phyloP scores from a whole-genome alignment of 2,888 invertebrate genomes.

The Leptura quadrifasciata region DNA sequence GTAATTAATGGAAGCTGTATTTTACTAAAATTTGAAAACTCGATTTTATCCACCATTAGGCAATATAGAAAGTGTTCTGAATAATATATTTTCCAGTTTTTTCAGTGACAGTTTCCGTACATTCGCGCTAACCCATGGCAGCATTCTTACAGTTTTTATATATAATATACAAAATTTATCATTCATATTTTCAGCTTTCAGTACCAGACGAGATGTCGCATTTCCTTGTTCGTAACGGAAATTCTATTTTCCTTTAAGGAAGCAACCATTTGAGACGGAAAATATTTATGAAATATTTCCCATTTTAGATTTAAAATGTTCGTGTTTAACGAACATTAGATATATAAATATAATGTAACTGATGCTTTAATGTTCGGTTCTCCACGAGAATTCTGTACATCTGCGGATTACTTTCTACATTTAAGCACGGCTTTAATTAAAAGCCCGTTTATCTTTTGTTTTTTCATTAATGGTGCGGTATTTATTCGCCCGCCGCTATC shows the following conservation, averaged over 20 bases:
- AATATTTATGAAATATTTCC: background rate
- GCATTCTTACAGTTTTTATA: background rate
- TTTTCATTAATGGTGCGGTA: background rate
- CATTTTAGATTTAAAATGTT: background rate
- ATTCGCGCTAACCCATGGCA: background rate
- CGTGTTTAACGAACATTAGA: background rate
- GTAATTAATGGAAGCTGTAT: too few relatives aligned
- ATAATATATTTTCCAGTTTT: background rate
- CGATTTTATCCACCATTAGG: too few relatives aligned
- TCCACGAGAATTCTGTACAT: background rate
- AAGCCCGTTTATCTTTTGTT: background rate
- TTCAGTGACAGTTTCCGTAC: background rate
- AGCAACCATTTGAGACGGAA: background rate
- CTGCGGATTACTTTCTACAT: background rate
- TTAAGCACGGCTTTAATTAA: constrained; percentile 4
- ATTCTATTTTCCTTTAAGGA: background rate
- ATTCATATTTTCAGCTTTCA: background rate
- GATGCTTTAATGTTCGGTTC: background rate
- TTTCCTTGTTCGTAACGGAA: background rate
- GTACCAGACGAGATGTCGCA: background rate
- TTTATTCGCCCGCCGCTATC: background rate
- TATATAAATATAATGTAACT: background rate
- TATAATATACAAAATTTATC: background rate
- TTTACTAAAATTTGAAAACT: too few relatives aligned
- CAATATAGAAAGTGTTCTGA: background rate